Evolutionary conservation across 2,797 vertebrate species (phyloP).

Genomic region (Brachymystax lenok): DNA sequence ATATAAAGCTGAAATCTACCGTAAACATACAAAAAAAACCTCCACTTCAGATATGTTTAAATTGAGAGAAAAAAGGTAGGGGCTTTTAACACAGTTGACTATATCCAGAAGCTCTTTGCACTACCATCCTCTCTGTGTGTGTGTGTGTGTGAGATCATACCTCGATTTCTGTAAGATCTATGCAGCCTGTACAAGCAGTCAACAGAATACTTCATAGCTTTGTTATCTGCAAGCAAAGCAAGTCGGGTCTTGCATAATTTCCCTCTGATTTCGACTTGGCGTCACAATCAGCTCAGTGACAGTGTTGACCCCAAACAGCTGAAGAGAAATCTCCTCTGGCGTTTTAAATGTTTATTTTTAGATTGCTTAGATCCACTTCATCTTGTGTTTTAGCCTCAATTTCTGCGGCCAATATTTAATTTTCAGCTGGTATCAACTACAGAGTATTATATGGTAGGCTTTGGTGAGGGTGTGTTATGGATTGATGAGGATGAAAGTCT

Average conservation of each 20-base stretch:
- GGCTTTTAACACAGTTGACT: not conserved
- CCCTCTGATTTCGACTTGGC: slow-evolving; percentile 6
- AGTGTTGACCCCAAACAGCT: slow-evolving; percentile 21
- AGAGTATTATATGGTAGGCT: not conserved
- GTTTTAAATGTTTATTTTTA: slow-evolving; percentile 31
- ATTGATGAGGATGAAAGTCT: not conserved
- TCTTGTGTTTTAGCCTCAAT: slow-evolving; percentile 18
- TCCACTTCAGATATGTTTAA: too few species aligned
- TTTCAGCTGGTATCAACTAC: not conserved
- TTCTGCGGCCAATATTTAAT: not conserved
- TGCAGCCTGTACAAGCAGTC: not conserved
- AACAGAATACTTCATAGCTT: not conserved
- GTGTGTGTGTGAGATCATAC: not conserved
- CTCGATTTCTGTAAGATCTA: slow-evolving; percentile 13
- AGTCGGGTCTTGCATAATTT: slow-evolving; percentile 35
- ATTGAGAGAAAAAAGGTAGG: slow-evolving; percentile 6
- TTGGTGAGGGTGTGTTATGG: not conserved
- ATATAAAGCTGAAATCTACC: too few species aligned
- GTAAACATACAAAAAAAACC: too few species aligned
- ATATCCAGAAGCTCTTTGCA: not conserved
- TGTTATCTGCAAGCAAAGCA: slow-evolving; percentile 27
- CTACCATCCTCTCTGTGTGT: not conserved
- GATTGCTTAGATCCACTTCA: slow-evolving; percentile 30
- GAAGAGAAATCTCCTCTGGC: not conserved
- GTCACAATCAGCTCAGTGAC: not conserved